Evolutionary conservation across 53 echinoderm and acorn worm genomes (phyloP).

Genomic region (Paracentrotus lividus): DNA sequence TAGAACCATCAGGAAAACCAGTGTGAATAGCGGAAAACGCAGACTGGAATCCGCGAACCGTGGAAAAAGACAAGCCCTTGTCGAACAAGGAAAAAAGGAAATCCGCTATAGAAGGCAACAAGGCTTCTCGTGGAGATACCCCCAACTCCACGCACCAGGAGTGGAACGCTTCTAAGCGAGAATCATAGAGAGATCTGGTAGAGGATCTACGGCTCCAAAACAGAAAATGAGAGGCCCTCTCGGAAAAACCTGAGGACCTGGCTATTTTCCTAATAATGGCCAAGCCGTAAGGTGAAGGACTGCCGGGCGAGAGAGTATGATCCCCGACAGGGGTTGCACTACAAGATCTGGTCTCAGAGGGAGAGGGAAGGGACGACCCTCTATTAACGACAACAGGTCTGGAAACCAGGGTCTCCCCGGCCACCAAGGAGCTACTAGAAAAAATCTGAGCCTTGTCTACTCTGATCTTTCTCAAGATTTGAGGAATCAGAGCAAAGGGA

Average conservation of each 20-base stretch:
- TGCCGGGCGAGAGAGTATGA: background rate
- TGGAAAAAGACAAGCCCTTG: background rate
- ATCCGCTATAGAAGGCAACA: background rate
- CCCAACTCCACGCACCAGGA: background rate
- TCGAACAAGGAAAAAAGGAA: conserved; percentile 11
- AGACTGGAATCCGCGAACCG: conserved; percentile 16
- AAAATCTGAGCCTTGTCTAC: background rate
- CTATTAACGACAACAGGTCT: background rate
- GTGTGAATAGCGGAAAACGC: conserved; percentile 58
- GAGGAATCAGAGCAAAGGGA: background rate
- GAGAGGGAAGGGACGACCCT: background rate
- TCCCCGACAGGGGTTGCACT: background rate
- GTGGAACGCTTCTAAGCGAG: background rate
- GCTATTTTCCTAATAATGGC: background rate
- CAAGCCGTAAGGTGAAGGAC: background rate
- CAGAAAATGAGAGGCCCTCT: background rate
- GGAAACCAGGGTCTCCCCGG: background rate
- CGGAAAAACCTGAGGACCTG: background rate
- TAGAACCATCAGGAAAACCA: conserved; percentile 40
- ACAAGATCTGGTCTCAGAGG: background rate
- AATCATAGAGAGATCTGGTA: background rate
- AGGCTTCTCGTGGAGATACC: background rate
- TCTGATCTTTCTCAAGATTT: background rate
- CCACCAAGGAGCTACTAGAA: background rate
- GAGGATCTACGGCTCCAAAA: background rate